Evolutionary conservation across 2,888 invertebrate species (phyloP).

Genomic region (Liposcelis brunnea): DNA sequence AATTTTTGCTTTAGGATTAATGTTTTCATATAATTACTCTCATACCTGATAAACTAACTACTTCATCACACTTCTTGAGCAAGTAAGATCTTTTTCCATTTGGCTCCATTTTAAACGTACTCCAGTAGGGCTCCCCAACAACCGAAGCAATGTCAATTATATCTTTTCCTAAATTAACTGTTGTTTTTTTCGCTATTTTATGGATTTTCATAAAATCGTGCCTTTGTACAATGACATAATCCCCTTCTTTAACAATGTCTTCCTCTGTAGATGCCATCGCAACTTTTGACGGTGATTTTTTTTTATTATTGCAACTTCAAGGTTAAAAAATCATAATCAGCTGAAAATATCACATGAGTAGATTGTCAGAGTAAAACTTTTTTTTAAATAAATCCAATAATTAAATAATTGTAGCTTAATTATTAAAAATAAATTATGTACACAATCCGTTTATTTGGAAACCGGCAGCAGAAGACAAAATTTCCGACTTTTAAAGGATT

Average conservation of each 20-base stretch:
- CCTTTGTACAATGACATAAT: constrained; percentile 58
- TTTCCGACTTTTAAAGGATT: too few species aligned
- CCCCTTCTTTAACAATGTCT: constrained; percentile 41
- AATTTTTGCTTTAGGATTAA: not conserved
- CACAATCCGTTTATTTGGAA: too few species aligned
- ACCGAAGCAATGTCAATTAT: constrained; percentile 46
- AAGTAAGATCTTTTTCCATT: not conserved
- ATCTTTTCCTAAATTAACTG: constrained; percentile 49
- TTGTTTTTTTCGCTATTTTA: constrained; percentile 44
- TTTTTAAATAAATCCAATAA: too few species aligned
- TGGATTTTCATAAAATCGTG: constrained; percentile 62
- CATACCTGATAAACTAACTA: not conserved
- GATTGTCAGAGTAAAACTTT: too few species aligned
- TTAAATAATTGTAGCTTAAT: too few species aligned
- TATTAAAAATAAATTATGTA: too few species aligned
- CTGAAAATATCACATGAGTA: too few species aligned
- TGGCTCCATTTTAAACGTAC: constrained; percentile 53
- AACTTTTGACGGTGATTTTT: too few species aligned
- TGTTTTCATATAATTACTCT: not conserved
- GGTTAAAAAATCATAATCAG: too few species aligned
- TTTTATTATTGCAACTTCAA: too few species aligned
- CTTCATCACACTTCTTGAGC: not conserved
- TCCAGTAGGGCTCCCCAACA: constrained; percentile 49
- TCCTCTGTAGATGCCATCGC: constrained; percentile 12
- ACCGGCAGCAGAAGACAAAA: too few species aligned